A percentile compares a stretch with the other conserved stretches of the same genome.
Conservation (phyloP, 2,113 vertebrate species). For the Coturnix japonica region DNA sequence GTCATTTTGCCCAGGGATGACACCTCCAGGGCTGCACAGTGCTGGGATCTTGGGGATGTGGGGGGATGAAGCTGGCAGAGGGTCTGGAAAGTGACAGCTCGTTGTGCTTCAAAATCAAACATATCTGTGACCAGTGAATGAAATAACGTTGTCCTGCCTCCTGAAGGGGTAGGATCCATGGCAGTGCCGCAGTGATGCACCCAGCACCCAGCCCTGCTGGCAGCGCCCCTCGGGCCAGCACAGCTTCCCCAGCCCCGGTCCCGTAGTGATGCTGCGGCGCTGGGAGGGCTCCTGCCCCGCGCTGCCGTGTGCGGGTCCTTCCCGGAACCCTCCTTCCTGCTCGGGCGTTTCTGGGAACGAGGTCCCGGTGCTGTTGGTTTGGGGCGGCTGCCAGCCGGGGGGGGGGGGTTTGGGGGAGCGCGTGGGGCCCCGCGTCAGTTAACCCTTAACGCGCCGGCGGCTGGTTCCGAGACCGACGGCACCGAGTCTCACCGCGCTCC, state of each 20-base stretch:
- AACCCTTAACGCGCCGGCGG: conserved; percentile 19
- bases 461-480: rapidly evolving
- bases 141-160: conserved; percentile 18
- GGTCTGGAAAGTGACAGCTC: conserved; percentile 54
- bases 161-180: neutral
- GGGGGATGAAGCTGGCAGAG: conserved; percentile 48
- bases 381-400: conserved; percentile 68
- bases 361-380: conserved; percentile 71
- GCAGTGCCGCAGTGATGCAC: neutral
- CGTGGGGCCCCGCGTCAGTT: conserved; percentile 33
- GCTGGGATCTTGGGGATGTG: neutral
- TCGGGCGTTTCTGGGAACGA: conserved; percentile 64
- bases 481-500: neutral
- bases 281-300: conserved; percentile 40
- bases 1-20: neutral
- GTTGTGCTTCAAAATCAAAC: conserved; percentile 39
- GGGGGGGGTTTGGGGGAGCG: conserved; percentile 64
- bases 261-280: neutral
- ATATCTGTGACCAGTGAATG: conserved; percentile 25
- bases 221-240: neutral
- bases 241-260: too few species aligned
- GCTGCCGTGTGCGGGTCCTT: conserved; percentile 61
- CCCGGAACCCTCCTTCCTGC: conserved; percentile 75
- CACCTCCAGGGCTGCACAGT: neutral
- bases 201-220: neutral